Conservation (phyloP, 1,140 invertebrate genomes). For the Mycetomoellerius zeteki region DNA sequence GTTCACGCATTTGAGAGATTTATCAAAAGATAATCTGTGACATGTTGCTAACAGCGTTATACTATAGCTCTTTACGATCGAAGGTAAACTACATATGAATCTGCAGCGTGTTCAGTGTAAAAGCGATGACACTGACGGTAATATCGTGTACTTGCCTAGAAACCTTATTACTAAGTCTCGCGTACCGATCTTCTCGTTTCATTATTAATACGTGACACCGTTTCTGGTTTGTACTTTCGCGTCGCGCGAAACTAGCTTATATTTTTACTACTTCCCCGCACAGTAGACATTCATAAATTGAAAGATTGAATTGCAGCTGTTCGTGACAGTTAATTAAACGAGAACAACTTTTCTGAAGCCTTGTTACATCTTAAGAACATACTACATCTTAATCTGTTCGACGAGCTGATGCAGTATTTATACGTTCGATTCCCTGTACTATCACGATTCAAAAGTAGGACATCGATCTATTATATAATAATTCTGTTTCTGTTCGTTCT, state of each 20-base stretch:
- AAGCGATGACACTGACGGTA: background rate
- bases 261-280: conserved; percentile 39
- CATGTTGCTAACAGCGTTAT: background rate
- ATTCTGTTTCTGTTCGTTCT: background rate
- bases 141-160: conserved; percentile 8
- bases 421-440: conserved; percentile 30
- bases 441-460: conserved; percentile 11
- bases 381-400: conserved; percentile 45
- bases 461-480: conserved; percentile 27
- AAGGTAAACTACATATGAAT: conserved; percentile 9
- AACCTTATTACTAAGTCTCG: conserved; percentile 33
- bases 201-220: conserved; percentile 46
- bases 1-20: conserved; percentile 29
- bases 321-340: conserved; percentile 75
- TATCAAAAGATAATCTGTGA: conserved; percentile 22
- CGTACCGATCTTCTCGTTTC: conserved; percentile 13
- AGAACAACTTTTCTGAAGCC: conserved; percentile 51
- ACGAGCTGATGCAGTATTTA: conserved; percentile 49
- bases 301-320: conserved; percentile 67
- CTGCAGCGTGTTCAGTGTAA: conserved; percentile 8
- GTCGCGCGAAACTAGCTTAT: conserved; percentile 39
- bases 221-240: conserved; percentile 35
- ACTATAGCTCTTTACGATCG: conserved; percentile 16
- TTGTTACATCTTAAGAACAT: conserved; percentile 12
- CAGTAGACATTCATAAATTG: conserved; percentile 63